These are phyloP conservation scores for Neostethus bicornis DNA, from an alignment of 2,797 vertebrate genomes.

Conservation along the genomic window DNA sequence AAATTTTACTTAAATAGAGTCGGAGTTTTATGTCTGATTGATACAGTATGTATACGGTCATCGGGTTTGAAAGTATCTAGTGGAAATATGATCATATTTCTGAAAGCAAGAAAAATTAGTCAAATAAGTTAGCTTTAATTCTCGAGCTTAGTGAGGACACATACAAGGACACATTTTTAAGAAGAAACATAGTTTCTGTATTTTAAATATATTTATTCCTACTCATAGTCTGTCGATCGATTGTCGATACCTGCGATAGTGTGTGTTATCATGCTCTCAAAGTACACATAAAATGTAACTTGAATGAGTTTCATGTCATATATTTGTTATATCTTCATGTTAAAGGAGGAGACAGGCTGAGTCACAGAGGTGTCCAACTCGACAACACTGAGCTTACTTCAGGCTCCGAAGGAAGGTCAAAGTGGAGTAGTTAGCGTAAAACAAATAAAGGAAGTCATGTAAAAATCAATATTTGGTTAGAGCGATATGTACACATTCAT, in stretches of 20 bases:
- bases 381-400: constrained; percentile 16
- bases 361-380: constrained; percentile 9
- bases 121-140: background rate
- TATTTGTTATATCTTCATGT: constrained; percentile 18
- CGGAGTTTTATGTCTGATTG: constrained; percentile 13
- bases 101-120: constrained; percentile 2
- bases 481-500: background rate
- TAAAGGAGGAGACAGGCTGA: constrained; percentile 3
- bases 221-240: constrained; percentile 1
- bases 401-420: constrained; percentile 45
- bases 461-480: constrained; percentile 16
- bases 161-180: background rate
- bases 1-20: constrained; percentile 15
- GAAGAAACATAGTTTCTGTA: constrained; percentile 6
- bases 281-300: constrained; percentile 8
- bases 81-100: background rate
- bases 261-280: constrained; percentile 8
- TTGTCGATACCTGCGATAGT: constrained; percentile 21
- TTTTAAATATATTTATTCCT: constrained; percentile 39
- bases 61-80: constrained; percentile 5
- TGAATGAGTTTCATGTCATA: background rate
- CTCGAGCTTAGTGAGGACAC: constrained; percentile 11
- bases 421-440: constrained; percentile 14
- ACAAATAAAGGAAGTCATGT: constrained; percentile 1
- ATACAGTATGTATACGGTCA: constrained; percentile 41